A percentile compares a stretch with the other conserved stretches of the same genome.
Evolutionary conservation across 2,113 vertebrate species (phyloP).

Genomic region (Lathamus discolor): DNA sequence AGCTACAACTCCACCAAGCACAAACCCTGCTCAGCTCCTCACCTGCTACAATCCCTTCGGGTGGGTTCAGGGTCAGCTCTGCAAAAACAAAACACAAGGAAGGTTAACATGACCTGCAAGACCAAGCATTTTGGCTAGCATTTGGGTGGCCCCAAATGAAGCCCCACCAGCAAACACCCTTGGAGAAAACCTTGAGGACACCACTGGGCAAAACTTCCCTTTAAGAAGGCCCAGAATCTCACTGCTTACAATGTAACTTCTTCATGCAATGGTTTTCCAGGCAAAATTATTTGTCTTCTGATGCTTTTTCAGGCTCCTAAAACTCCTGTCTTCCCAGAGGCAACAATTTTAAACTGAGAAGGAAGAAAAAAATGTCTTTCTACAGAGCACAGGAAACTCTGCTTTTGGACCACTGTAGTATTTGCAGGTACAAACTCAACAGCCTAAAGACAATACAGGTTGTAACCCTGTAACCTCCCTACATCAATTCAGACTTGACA

Average conservation of each 20-base stretch:
- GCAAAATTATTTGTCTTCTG: not conserved
- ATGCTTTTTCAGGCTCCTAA: not conserved
- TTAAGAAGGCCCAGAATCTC: not conserved
- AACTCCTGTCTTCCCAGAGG: not conserved
- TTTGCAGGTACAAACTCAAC: not conserved
- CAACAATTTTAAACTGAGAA: not conserved
- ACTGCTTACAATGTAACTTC: not conserved
- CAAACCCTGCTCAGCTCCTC: constrained; percentile 35
- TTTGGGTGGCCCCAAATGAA: not conserved
- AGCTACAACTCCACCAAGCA: not conserved
- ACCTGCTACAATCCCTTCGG: constrained; percentile 98
- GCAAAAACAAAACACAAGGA: constrained; percentile 35
- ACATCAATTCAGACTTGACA: not conserved
- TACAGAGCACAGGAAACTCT: not conserved
- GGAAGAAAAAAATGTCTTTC: not conserved
- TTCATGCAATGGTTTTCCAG: not conserved
- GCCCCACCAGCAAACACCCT: not conserved
- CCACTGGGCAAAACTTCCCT: not conserved
- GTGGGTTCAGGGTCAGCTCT: constrained; percentile 95
- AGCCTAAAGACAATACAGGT: not conserved
- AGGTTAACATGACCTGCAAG: not conserved
- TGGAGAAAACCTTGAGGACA: not conserved
- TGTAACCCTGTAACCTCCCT: not conserved
- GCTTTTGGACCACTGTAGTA: not conserved
- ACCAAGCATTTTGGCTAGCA: rapidly evolving